Conservation (phyloP, 2,113 vertebrate species). For the Calyptomena viridis region DNA sequence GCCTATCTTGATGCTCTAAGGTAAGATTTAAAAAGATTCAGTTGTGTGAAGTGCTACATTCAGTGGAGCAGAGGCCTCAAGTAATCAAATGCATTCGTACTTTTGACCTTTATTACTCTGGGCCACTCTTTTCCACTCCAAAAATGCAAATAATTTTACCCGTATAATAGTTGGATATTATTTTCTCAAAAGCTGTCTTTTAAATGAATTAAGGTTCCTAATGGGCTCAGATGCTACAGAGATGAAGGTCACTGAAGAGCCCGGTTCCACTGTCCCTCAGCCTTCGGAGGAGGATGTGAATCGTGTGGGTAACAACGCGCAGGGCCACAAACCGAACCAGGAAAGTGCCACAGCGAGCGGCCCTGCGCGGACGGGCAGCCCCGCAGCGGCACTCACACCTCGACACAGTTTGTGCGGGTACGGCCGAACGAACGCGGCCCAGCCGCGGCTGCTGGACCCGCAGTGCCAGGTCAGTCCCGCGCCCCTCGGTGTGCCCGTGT, state of each 20-base stretch:
- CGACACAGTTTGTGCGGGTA: accelerated
- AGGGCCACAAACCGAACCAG: accelerated
- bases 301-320: accelerated
- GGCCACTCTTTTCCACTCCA: not conserved
- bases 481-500: accelerated
- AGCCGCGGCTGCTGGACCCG: accelerated
- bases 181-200: not conserved
- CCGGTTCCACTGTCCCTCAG: not conserved
- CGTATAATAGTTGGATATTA: not conserved
- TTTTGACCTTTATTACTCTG: not conserved
- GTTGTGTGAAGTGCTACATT: accelerated
- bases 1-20: not conserved
- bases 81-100: not conserved
- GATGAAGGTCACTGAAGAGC: not conserved
- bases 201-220: not conserved
- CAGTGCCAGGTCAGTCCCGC: accelerated
- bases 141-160: not conserved
- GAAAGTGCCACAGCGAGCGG: accelerated
- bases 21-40: not conserved
- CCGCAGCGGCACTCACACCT: accelerated
- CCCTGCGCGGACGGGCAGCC: accelerated
- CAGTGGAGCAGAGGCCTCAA: not conserved
- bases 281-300: not conserved
- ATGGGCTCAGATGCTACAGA: not conserved
- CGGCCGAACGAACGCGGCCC: accelerated